Percentiles rank a stretch among this genome's conserved stretches.
These are phyloP conservation scores for Eucera pruinosa DNA, from an alignment of 2,888 invertebrate species.

Conservation along the genomic window DNA sequence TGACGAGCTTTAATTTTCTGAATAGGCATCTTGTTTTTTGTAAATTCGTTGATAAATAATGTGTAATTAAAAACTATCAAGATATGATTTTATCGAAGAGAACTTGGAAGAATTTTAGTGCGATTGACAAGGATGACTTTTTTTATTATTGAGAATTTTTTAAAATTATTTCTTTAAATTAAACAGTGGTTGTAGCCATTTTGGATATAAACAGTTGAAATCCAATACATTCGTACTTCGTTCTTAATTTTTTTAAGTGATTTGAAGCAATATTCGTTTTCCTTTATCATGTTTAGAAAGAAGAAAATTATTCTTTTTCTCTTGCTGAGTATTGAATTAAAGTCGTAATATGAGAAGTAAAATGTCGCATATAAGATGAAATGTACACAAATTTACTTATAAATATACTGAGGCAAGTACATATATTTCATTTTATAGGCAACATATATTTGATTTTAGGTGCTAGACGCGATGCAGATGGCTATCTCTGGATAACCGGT, in stretches of 20 bases:
- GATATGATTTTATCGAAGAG: not conserved
- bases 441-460: conserved; percentile 86
- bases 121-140: not conserved
- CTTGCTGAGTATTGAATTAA: not conserved
- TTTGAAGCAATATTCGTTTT: not conserved
- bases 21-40: conserved; percentile 86
- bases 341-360: not conserved
- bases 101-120: not conserved
- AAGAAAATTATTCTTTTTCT: not conserved
- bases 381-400: not conserved
- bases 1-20: conserved; percentile 87
- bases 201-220: conserved; percentile 32
- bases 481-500: conserved; percentile 98
- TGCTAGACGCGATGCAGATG: conserved; percentile 95
- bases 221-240: not conserved
- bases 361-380: not conserved
- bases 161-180: not conserved
- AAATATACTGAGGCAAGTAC: no score
- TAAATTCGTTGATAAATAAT: not conserved
- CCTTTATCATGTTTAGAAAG: no score
- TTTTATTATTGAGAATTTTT: conserved; percentile 19
- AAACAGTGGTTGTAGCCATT: conserved; percentile 13
- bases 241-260: not conserved
- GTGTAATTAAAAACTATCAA: not conserved
- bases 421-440: no score